phyloP scores from a whole-genome alignment of 1,140 invertebrate species.

The Lepidotrigona ventralis region DNA sequence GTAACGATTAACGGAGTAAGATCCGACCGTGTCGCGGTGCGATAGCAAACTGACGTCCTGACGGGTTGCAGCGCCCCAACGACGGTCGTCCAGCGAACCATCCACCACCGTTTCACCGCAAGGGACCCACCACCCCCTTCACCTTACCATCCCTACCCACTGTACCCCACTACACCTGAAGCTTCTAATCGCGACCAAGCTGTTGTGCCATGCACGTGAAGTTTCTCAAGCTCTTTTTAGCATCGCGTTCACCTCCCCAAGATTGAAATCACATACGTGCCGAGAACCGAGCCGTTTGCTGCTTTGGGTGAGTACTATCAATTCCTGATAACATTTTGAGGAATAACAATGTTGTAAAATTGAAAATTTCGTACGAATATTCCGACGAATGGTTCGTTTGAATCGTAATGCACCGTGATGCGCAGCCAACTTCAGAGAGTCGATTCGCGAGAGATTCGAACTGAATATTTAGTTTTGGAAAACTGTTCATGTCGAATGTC shows the following conservation, averaged over 20 bases:
- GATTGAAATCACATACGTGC: neutral
- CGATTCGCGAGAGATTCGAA: neutral
- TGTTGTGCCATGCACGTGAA: conserved; percentile 17
- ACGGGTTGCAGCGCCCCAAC: conserved; percentile 70
- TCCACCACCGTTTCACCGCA: conserved; percentile 52
- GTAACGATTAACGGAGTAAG: conserved; percentile 18
- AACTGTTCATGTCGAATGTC: no score
- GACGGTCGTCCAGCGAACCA: conserved; percentile 69
- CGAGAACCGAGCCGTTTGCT: neutral
- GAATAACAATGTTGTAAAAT: neutral
- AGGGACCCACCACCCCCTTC: conserved; percentile 53
- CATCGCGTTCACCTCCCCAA: neutral
- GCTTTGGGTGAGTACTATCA: neutral
- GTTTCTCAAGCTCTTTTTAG: conserved; percentile 8
- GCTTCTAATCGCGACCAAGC: conserved; percentile 22
- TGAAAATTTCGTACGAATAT: neutral
- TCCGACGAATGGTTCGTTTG: neutral
- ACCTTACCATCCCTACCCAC: neutral
- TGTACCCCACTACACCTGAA: conserved; percentile 39
- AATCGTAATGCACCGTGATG: neutral
- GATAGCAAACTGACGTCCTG: conserved; percentile 72
- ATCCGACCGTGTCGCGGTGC: conserved; percentile 68
- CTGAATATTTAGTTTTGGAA: no score
- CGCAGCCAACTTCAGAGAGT: neutral
- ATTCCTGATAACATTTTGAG: neutral